Base-by-base conservation (phyloP, 30 jellyfish, hydroid and myxozoan genomes). In the Aurelia coerulea region DNA sequence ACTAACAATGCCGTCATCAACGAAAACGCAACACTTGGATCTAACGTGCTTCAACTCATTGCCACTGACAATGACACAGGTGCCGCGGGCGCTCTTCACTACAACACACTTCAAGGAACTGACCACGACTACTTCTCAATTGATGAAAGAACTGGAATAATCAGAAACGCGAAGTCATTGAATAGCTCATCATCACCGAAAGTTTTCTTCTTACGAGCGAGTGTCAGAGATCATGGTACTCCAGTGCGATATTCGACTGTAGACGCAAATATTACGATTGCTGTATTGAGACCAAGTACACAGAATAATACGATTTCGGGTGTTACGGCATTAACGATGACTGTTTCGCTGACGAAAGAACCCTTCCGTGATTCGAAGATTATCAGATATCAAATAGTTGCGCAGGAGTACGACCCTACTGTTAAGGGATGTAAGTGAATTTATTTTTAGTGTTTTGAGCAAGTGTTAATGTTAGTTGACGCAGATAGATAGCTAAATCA, bases 41-140 rank as follows among this genome's bases (percentile, higher is more conserved):
- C 90, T 9, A 33, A 33, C 10, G 88, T 91, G 5, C 69, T 85
- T 10, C 72, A 76, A 12, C 19, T 85, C 31, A 58, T 37, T 0
- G 96, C 96, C 29, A 68, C 79, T 10, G 96, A 86, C 79, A 82
- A 81, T 54, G 97, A 90, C 80, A 81, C 90, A 17, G 97, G 91
- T 11, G 85, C 87, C 16, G 81, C 96, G 54, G 91, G 97, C 34
- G 76, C 54, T 10, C 73, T 90, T 23, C 72, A 78, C 39, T 95
- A 85, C 73, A 56, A 78, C 64, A 72, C 49, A 50, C 56, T 74
- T 33, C 66, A 87, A 18, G 98, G 99, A 10, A 62, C 82, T n/a
- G 68, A 67, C 68, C 60, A 65, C 29, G 93, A 79, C 29, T 63
- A 65, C 66, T 95, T 95, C 76, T 12, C 73, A 11, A 73, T 95